Evolutionary conservation across 2,113 vertebrate genomes (phyloP), one percentile per base, ranked within the genome.

Genomic region (Sterrhoptilus dennistouni): DNA sequence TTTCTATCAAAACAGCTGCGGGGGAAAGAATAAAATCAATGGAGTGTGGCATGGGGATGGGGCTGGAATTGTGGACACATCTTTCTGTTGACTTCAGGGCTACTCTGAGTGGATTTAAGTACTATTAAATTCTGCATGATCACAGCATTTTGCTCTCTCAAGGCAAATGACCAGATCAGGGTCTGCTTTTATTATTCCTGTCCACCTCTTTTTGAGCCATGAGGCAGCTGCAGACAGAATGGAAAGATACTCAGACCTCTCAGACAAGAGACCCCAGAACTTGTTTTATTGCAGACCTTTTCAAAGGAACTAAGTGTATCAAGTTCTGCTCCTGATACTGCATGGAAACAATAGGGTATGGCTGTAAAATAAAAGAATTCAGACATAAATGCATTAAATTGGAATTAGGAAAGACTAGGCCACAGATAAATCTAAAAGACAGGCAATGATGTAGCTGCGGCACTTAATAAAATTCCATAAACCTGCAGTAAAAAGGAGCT

Each of bases 401-500:
- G 63, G 90, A 79, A 91, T 92, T 87, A 93, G 61, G 53, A 91
- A 71, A 81, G 66, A 52, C 75, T 68, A 38, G 79, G 63, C 64
- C 89, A 84, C 50, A 91, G 91, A 95, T 81, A 89, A 96, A 95
- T 96, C 90, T 89, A 94, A 96, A 95, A 96, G 93, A 70, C 81
- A 96, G 96, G 83, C 95, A 92, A 71, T 87, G 81, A 82, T 80
- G 91, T 68, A 71, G 92, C 75, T 83, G 45, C 78, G 66, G 65
- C 90, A 97, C 91, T 95, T 92, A n/a, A 94, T 96, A 94, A 96
- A 92, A 89, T 90, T 89, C 95, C 92, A 92, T 66, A 92, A 94
- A 89, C 36, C 49, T 63, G 80, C 78, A 87, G 79, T 91, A 95
- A 85, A 90, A 95, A 94, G 64, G 44, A 95, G 35, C 8, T 81